Base-by-base conservation (phyloP, 2,797 vertebrate genomes). In the Cirrhinus molitorella region DNA sequence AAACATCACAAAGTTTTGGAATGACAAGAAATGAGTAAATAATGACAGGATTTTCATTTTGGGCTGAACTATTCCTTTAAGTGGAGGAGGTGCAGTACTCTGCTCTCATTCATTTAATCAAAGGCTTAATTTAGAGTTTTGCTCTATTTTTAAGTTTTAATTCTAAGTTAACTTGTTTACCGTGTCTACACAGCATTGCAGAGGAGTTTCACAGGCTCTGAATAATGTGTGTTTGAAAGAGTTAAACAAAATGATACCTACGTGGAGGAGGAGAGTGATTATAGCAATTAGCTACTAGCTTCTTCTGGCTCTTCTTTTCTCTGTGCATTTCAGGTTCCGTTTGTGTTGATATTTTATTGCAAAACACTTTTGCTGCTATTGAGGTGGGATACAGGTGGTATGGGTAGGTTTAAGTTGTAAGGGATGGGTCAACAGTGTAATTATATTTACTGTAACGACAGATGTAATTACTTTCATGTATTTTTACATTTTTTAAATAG, bases 211-310 rank as follows among this genome's bases (percentile, higher is more conserved):
- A 81, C 73, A 72, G 43, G 31, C 70, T 16, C 70, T 23, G n/a
- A 45, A 51, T 66, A 76, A 72, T 51, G 28, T 81, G 78, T n/a
- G 40, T 43, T 43, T 43, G 55, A 31, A 57, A 66, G 37, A 14
- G 53, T 34, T 57, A 65, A 43, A 67, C n/a, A 2, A 31, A 79
- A 79, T 67, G 2, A 79, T 53, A 67, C 63, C 11, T 57, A 81
- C 49, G 53, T 19, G 59, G 66, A 70, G n/a, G 73, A 83, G 84
- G 74, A 71, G 45, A 67, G 57, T 73, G 23, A 83, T 87, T 83
- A 85, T 51, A 83, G 66, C 86, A 81, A 77, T 77, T 85, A 75
- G n/a, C 23, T 40, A 47, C 25, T 55, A 73, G 10, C 28, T 25
- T 67, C 10, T 40, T 86, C 37, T 57, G 9, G 37, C 31, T 74